A percentile compares a stretch with the other conserved stretches of the same genome.
phyloP scores from a whole-genome alignment of 2,797 vertebrate genomes.

The Hippocampus kuda region DNA sequence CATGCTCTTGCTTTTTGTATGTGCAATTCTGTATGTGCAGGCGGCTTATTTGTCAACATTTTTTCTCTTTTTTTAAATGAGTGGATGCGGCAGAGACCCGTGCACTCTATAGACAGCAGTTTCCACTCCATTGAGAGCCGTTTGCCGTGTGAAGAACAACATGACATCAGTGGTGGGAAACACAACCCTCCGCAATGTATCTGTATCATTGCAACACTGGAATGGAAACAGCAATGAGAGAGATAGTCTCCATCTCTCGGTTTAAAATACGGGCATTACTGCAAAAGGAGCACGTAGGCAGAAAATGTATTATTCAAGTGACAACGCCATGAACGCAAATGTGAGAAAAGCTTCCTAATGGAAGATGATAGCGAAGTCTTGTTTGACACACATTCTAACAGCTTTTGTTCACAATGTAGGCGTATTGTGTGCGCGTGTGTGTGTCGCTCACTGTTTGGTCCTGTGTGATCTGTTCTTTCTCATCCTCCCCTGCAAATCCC shows the following conservation, averaged over 20 bases:
- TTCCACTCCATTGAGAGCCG: not conserved
- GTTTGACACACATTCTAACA: constrained; percentile 19
- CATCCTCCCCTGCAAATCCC: constrained; percentile 32
- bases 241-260: not conserved
- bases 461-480: constrained; percentile 39
- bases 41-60: no score
- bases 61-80: no score
- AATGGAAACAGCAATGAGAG: not conserved
- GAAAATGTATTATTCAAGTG: not conserved
- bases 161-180: no score
- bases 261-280: not conserved
- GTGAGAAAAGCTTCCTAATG: constrained; percentile 34
- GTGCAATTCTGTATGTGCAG: no score
- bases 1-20: no score
- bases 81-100: no score
- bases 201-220: not conserved
- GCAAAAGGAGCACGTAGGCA: not conserved
- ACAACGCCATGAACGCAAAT: constrained; percentile 21
- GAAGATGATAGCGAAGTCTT: constrained; percentile 30
- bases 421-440: constrained; percentile 13
- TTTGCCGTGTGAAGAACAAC: not conserved
- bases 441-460: constrained; percentile 35
- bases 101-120: not conserved
- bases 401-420: constrained; percentile 24
- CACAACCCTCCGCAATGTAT: not conserved